Percentiles rank a stretch among this genome's conserved stretches.
phyloP scores from a whole-genome alignment of 2,888 invertebrate genomes.

The Panopea generosa region DNA sequence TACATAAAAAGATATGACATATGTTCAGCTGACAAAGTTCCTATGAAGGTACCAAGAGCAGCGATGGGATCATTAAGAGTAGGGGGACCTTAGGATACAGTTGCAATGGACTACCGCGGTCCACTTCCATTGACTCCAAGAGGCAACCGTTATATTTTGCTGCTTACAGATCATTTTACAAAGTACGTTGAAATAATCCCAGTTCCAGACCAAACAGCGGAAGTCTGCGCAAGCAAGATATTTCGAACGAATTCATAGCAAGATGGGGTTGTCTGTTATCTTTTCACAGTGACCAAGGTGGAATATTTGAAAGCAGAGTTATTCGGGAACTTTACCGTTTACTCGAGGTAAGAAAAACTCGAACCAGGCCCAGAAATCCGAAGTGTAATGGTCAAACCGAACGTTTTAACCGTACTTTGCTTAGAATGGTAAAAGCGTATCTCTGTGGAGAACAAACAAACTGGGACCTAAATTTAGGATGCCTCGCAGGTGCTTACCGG shows the following conservation, averaged over 20 bases:
- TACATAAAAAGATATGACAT: too few species aligned
- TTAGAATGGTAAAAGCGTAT: neutral
- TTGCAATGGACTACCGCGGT: neutral
- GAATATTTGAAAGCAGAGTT: constrained; percentile 25
- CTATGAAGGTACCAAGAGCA: neutral
- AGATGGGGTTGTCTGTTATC: neutral
- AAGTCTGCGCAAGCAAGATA: neutral
- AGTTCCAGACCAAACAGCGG: too few species aligned
- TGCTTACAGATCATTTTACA: constrained; percentile 3
- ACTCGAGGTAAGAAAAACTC: too few species aligned
- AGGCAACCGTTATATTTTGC: constrained; percentile 2
- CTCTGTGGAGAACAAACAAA: too few species aligned
- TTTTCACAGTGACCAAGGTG: constrained; percentile 5
- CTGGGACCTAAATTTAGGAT: too few species aligned
- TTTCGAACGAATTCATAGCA: neutral
- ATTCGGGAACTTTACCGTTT: constrained; percentile 21
- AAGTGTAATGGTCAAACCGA: constrained; percentile 45
- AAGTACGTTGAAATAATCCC: too few species aligned
- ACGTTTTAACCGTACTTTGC: constrained; percentile 31
- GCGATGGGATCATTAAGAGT: neutral
- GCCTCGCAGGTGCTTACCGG: constrained; percentile 2
- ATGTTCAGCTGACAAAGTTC: constrained; percentile 7
- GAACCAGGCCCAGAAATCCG: constrained; percentile 34
- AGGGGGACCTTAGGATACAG: constrained; percentile 3
- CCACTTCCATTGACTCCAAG: constrained; percentile 1